Conservation (phyloP, 2,113 vertebrate genomes). For the Coptodon bakossiorum region DNA sequence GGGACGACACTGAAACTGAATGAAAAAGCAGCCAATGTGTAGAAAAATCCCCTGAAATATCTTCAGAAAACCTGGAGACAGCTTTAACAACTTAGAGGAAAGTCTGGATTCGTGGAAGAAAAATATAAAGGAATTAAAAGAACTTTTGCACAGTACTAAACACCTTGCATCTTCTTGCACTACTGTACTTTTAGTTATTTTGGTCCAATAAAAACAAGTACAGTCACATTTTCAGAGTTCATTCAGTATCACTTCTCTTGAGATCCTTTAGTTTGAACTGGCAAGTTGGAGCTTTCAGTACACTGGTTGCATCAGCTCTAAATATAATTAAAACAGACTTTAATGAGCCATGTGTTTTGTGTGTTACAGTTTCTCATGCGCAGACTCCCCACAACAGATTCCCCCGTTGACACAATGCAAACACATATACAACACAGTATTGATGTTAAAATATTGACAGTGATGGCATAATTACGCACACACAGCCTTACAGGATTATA, state of each 20-base stretch:
- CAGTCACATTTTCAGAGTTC: background rate
- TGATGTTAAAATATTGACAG: background rate
- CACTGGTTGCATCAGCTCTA: background rate
- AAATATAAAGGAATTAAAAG: background rate
- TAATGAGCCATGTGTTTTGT: background rate
- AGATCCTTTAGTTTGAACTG: background rate
- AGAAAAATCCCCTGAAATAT: background rate
- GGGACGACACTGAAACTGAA: background rate
- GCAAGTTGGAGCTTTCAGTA: background rate
- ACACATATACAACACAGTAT: background rate
- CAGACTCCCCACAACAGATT: background rate
- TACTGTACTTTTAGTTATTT: background rate
- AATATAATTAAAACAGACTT: background rate
- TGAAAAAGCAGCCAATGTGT: background rate
- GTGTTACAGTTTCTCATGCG: background rate
- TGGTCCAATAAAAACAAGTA: background rate
- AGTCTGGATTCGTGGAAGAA: fast-evolving
- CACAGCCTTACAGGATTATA: background rate
- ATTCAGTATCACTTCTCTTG: background rate
- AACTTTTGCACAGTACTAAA: background rate
- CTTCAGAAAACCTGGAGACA: fast-evolving
- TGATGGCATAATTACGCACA: background rate
- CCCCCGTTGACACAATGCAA: background rate
- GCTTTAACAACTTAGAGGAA: background rate
- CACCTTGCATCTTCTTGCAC: background rate